These are phyloP conservation scores for Muscicapa adusta DNA, from an alignment of 2,113 vertebrate genomes.

Conservation along the genomic window DNA sequence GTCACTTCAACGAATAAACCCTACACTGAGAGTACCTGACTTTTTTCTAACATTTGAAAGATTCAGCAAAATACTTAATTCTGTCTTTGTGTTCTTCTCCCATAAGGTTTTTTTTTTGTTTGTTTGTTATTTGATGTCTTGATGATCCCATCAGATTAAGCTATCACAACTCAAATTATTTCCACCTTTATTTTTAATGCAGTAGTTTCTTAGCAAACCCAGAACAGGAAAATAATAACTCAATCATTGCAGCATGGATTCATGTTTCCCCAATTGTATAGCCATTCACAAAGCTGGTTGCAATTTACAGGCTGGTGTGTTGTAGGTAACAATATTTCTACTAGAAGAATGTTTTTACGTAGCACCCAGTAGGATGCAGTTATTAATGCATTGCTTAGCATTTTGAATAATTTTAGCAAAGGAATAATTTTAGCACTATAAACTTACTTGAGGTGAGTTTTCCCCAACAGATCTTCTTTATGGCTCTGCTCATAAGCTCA, in stretches of 20 bases:
- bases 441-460: constrained; percentile 13
- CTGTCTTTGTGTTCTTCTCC: neutral
- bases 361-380: constrained; percentile 45
- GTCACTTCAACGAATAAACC: neutral
- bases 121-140: neutral
- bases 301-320: constrained; percentile 53
- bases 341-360: constrained; percentile 28
- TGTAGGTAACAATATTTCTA: constrained; percentile 27
- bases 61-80: neutral
- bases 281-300: constrained; percentile 31
- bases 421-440: constrained; percentile 45
- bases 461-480: neutral
- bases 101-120: neutral
- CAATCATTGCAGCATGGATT: constrained; percentile 13
- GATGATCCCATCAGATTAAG: neutral
- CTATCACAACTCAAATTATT: constrained; percentile 4
- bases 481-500: neutral
- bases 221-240: constrained; percentile 12
- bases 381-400: constrained; percentile 57
- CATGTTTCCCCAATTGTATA: constrained; percentile 22
- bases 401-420: constrained; percentile 68
- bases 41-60: neutral
- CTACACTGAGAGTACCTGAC: neutral
- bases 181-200: neutral
- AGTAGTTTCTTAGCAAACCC: neutral